A percentile compares a stretch with the other conserved stretches of the same genome.
Evolutionary conservation across 2,113 vertebrate genomes (phyloP).

Genomic region (Ivindomyrus marchei): DNA sequence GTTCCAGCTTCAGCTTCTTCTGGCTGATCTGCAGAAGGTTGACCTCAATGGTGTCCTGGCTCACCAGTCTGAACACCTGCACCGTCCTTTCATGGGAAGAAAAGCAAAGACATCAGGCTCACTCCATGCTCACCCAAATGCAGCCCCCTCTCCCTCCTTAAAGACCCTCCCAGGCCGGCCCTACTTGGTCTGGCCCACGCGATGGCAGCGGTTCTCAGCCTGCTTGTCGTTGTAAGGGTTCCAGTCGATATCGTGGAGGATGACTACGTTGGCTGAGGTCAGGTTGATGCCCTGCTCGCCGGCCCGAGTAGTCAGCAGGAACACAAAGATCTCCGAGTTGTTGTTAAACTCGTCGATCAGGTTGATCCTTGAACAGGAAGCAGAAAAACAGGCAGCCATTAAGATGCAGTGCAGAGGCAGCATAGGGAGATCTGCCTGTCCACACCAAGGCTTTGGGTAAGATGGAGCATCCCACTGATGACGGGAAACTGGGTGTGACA

Average conservation of each 20-base stretch:
- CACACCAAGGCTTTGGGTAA: neutral
- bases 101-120: too few species aligned
- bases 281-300: constrained; percentile 94
- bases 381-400: neutral
- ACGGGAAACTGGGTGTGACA: too few species aligned
- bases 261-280: constrained; percentile 88
- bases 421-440: neutral
- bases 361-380: constrained; percentile 68
- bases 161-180: neutral
- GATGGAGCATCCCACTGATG: neutral
- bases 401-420: neutral
- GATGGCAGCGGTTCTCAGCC: constrained; percentile 91
- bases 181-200: constrained; percentile 87
- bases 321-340: constrained; percentile 84
- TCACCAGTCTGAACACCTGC: constrained; percentile 84
- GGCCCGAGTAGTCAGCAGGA: constrained; percentile 93
- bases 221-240: constrained; percentile 98
- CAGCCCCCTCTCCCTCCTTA: neutral
- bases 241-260: constrained; percentile 97
- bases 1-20: constrained; percentile 87
- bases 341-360: constrained; percentile 92
- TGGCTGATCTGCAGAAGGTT: constrained; percentile 83
- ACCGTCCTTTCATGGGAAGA: constrained; percentile 69
- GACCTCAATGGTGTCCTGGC: constrained; percentile 84
- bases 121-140: neutral